Evolutionary conservation across 2,113 vertebrate species (phyloP), one percentile per base, ranked within the genome.

Genomic region (Silurus asotus): DNA sequence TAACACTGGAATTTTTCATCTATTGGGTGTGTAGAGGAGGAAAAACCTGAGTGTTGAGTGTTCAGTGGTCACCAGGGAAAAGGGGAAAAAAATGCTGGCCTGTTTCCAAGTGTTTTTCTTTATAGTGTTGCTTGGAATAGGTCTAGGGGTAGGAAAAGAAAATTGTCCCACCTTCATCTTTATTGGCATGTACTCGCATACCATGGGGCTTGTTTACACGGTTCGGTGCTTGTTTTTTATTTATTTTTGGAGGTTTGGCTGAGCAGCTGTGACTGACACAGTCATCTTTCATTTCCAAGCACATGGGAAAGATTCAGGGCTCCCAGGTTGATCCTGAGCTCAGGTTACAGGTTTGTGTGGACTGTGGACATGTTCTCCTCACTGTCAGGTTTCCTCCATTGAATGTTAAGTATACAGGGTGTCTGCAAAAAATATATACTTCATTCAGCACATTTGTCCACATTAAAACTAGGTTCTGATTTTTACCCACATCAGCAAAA

Each of bases 111-210:
- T 23, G 10, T 75, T 48, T 23, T 75, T 75, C 2, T 37, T 37
- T 37, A 37, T 75, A 75, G 72, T 51, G 11, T 51, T 75, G 48
- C 72, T 51, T 20, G 20, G 72, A 75, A 75, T 75, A 75, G 72
- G 48, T 51, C 48, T 51, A 13, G 51, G 20, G 72, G 19, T 51
- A 2, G 10, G 0, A 23, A 51, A 72, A 72, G 69, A 49, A 48
- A 49, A 4, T 10, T 72, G 69, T 19, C 48, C 70, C 20, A 74
- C 45, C 45, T 49, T 74, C 70, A 69, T 69, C 25, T 8, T 69
- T 28, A 74, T 20, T 20, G 45, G 70, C 19, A 74, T 10, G 49
- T 51, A 23, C 48, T 75, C 48, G 5, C 70, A 10, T 11, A 11
- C 72, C 48, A 6, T 49, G n/a, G 48, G 10, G 10, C 48, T n/a